Percentiles rank a stretch among this genome's conserved stretches.
These are phyloP conservation scores for Parelbella ahira DNA, from an alignment of 2,888 invertebrate species.

Conservation along the genomic window DNA sequence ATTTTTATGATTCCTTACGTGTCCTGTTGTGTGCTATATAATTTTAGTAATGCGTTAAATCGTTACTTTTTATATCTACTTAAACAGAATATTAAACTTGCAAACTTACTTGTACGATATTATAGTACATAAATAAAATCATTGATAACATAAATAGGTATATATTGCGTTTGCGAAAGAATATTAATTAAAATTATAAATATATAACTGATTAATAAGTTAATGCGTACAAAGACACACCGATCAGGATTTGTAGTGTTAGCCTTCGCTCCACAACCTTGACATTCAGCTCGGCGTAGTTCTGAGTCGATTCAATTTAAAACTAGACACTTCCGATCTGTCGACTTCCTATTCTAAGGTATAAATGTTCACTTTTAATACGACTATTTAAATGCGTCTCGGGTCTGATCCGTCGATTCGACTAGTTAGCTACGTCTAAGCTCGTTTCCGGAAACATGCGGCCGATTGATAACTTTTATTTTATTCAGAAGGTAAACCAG, in stretches of 20 bases:
- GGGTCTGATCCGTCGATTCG: conserved; percentile 14
- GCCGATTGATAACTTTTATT: conserved; percentile 10
- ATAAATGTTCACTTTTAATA: conserved; percentile 33
- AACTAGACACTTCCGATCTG: conserved; percentile 66
- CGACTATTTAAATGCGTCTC: conserved; percentile 21
- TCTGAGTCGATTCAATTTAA: conserved; percentile 68
- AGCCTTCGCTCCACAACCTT: conserved; percentile 59
- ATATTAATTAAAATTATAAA: too few relatives aligned
- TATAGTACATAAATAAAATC: too few relatives aligned
- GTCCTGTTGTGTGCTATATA: too few relatives aligned
- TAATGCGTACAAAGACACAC: conserved; percentile 20
- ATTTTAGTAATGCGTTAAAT: too few relatives aligned
- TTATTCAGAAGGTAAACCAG: conserved; percentile 14
- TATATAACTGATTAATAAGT: too few relatives aligned
- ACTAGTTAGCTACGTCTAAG: conserved; percentile 4
- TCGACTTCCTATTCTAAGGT: conserved; percentile 59
- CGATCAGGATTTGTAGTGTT: conserved; percentile 33
- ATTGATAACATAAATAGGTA: too few relatives aligned
- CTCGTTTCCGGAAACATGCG: conserved; percentile 16
- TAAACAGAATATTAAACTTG: too few relatives aligned
- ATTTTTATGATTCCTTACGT: too few relatives aligned
- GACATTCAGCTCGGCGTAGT: conserved; percentile 67
- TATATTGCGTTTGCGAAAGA: too few relatives aligned
- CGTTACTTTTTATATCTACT: too few relatives aligned
- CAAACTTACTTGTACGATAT: too few relatives aligned